These are phyloP conservation scores for Agrochola lota DNA, from an alignment of 2,888 invertebrate genomes.

Conservation along the genomic window DNA sequence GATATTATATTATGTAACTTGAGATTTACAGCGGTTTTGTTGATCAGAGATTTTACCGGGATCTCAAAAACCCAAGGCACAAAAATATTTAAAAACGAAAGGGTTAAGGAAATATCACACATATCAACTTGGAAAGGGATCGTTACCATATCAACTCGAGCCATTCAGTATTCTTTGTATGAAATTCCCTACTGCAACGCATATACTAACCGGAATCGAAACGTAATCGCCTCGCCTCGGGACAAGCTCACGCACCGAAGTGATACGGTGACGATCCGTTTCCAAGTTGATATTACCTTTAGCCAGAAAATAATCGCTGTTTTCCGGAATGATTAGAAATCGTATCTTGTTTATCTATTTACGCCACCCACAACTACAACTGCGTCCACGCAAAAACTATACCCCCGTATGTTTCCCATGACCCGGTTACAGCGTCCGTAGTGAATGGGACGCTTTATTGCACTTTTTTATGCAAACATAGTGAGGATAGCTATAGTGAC, in stretches of 20 bases:
- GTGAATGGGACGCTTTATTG: constrained; percentile 74
- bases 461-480: constrained; percentile 76
- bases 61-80: neutral
- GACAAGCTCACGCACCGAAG: too few species aligned
- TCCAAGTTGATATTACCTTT: too few species aligned
- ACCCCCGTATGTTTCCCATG: constrained; percentile 69
- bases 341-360: neutral
- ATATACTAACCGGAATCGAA: too few species aligned
- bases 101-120: too few species aligned
- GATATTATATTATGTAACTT: neutral
- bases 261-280: too few species aligned
- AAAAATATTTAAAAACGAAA: neutral
- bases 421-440: constrained; percentile 72
- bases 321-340: neutral
- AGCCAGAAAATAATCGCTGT: neutral
- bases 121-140: too few species aligned
- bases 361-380: neutral
- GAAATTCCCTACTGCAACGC: too few species aligned
- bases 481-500: constrained; percentile 43
- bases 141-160: too few species aligned
- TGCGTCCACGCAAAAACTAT: constrained; percentile 13
- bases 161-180: too few species aligned
- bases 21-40: neutral
- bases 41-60: neutral
- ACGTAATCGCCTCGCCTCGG: too few species aligned